These are phyloP conservation scores for Penaeus chinensis DNA, from an alignment of 1,140 invertebrate species.

Conservation along the genomic window DNA sequence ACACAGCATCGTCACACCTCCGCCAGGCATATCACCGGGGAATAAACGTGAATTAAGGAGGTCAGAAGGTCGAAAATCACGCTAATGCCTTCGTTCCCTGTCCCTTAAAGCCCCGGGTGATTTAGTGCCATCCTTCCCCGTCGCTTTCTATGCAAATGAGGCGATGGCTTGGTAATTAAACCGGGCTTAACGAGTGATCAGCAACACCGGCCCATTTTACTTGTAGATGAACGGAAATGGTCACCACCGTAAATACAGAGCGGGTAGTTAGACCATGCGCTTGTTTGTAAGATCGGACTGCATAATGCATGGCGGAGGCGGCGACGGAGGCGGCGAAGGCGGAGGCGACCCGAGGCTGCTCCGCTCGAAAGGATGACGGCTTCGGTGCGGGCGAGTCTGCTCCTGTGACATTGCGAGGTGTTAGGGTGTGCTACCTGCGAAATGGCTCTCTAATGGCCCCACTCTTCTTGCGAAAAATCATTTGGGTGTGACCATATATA, in stretches of 20 bases:
- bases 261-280: conserved; percentile 25
- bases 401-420: too few relatives aligned
- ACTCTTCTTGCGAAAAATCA: too few relatives aligned
- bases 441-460: too few relatives aligned
- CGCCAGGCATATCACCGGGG: conserved; percentile 12
- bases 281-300: conserved; percentile 8
- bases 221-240: conserved; percentile 57
- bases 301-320: conserved; percentile 10
- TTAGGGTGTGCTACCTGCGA: too few relatives aligned
- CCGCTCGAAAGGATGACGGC: too few relatives aligned
- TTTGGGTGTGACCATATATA: too few relatives aligned
- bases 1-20: conserved; percentile 3
- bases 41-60: conserved; percentile 26
- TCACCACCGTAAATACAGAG: conserved; percentile 40
- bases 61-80: conserved; percentile 45
- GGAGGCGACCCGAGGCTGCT: too few relatives aligned
- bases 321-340: too few relatives aligned
- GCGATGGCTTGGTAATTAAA: conserved; percentile 55
- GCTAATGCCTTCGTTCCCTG: conserved; percentile 28
- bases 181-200: conserved; percentile 55
- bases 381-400: too few relatives aligned
- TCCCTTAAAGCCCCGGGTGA: conserved; percentile 35
- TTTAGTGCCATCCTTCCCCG: conserved; percentile 50
- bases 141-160: conserved; percentile 58
- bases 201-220: conserved; percentile 54